Evolutionary conservation across 2,888 invertebrate genomes (phyloP), one percentile per base, ranked within the genome.

Genomic region (Melieria picta): DNA sequence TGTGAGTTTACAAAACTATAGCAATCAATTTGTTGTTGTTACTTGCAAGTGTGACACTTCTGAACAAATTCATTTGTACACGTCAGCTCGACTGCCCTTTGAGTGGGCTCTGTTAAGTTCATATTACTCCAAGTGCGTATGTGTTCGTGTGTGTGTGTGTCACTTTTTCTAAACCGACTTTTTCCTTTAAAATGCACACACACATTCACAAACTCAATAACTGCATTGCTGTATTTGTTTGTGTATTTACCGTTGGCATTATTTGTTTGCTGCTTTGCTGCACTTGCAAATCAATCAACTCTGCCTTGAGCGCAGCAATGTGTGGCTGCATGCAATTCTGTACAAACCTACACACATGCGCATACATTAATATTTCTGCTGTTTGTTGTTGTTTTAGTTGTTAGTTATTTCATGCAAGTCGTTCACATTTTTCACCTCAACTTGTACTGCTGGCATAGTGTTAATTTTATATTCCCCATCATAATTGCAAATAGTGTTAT

Each of bases 21-120:
- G 60, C 72, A 60, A 65, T 69, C 50, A 66, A 58, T 58, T 42
- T 30, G 30, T 58, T 66, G 66, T 43, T 65, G 45, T 48, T 66
- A 48, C 60, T 65, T 48, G 46, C 3, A 30, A 30, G 30, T 30
- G 30, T 2, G 30, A 30, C 30, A 30, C 30, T 30, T 30, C 30
- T 1, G 30, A 30, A 30, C 3, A 30, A 9, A 52, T 50, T 7
- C 55, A 66, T 58, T 16, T 30, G 10, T 42, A n/a, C n/a, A 5
- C 43, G 11, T 4, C 9, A 50, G 43, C 43, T 48, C 48, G 43
- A 5, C 43, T 42, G 63, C 42, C 56, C 13, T 48, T 68, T 9
- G 46, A 16, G 48, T 52, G 5, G 30, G 13, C 50, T 47, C 45
- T 45, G 46, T 46, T 45, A 55, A 56, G 65, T 46, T 46, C 30